Evolutionary conservation across 2,113 vertebrate species (phyloP).

Genomic region (Saccopteryx leptura): DNA sequence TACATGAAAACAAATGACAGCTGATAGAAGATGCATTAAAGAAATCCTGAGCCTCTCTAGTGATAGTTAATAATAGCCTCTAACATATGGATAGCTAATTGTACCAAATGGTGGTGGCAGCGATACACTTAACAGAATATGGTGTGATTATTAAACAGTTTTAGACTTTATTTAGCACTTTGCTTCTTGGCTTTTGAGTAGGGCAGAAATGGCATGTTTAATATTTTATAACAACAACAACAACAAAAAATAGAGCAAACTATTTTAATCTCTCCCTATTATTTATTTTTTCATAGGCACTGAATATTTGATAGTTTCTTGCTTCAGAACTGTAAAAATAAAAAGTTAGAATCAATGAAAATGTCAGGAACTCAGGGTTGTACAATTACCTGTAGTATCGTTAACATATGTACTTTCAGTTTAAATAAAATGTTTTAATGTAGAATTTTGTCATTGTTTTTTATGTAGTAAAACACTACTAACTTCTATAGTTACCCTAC

Average conservation of each 20-base stretch:
- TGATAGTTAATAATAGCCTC: constrained; percentile 30
- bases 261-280: background rate
- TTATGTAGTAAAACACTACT: background rate
- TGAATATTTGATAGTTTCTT: background rate
- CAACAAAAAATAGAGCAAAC: background rate
- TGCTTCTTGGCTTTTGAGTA: background rate
- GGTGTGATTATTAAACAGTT: constrained; percentile 28
- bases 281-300: background rate
- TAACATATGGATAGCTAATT: constrained; percentile 15
- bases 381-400: background rate
- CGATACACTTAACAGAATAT: background rate
- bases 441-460: background rate
- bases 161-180: constrained; percentile 45
- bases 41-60: background rate
- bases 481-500: background rate
- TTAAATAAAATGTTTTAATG: background rate
- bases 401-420: background rate
- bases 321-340: background rate
- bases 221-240: background rate
- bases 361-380: background rate
- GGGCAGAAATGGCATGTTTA: background rate
- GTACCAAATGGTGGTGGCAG: background rate
- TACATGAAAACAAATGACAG: constrained; percentile 39
- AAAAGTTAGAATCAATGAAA: background rate
- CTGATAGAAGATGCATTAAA: background rate